These are phyloP conservation scores for Paramuricea clavata DNA, from an alignment of 92 coral and sea anemone genomes.

Conservation along the genomic window DNA sequence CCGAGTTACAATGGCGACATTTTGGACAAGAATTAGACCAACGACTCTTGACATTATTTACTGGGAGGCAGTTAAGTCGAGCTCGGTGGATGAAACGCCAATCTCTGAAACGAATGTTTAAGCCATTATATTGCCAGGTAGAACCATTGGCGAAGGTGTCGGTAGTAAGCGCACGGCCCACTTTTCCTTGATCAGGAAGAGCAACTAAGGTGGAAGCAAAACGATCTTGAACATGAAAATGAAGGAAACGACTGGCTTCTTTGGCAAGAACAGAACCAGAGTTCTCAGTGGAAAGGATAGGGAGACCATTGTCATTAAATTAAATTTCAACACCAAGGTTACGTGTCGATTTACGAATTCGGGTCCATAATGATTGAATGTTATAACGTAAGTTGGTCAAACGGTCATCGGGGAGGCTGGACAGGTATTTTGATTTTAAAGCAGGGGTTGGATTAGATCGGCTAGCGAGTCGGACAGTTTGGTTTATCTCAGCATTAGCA, in stretches of 20 bases:
- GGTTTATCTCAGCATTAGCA: constrained; percentile 20
- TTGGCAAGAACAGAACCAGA: constrained; percentile 24
- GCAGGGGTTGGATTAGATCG: constrained; percentile 41
- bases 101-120: constrained; percentile 31
- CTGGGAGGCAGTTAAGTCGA: constrained; percentile 48
- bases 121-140: constrained; percentile 37
- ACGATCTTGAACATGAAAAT: constrained; percentile 10
- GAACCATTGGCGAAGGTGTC: constrained; percentile 54
- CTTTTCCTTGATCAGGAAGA: constrained; percentile 46
- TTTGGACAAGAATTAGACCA: constrained; percentile 19
- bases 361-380: constrained; percentile 19
- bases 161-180: constrained; percentile 33
- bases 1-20: constrained; percentile 37
- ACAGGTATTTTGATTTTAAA: constrained; percentile 29
- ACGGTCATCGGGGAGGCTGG: constrained; percentile 33
- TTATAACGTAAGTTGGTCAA: constrained; percentile 25
- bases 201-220: constrained; percentile 16
- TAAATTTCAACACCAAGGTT: constrained; percentile 6
- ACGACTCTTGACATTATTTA: constrained; percentile 59
- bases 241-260: constrained; percentile 42
- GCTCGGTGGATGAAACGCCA: constrained; percentile 62
- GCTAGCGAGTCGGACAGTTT: constrained; percentile 36
- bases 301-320: constrained; percentile 36
- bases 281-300: constrained; percentile 21
- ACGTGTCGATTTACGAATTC: constrained; percentile 30